Evolutionary conservation across 2,797 vertebrate genomes (phyloP), one percentile per base, ranked within the genome.

Genomic region (Pangasius larnaudii): DNA sequence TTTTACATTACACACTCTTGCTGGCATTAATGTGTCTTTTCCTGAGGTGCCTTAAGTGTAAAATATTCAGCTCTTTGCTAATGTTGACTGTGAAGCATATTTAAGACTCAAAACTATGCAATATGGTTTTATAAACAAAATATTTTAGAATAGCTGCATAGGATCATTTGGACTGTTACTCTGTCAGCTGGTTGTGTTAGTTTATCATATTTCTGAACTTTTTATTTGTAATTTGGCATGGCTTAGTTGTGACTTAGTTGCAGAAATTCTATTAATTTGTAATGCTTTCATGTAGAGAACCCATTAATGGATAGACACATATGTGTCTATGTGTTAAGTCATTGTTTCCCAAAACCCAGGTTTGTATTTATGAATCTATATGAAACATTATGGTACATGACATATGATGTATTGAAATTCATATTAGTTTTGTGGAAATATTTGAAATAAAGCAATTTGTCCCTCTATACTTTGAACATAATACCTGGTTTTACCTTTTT

Each of bases 281-380:
- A 16, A 82, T 79, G 27, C 49, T 85, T 84, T 80, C 49, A 61
- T 36, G 75, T 85, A 72, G 24, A 27, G 63, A 74, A 69, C 49
- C 46, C 27, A 51, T 36, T 71, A 78, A 27, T 53, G 79, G 22
- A 83, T 53, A 74, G 69, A 67, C 59, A n/a, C 72, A 56, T 71
- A n/a, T 61, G 9, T 86, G 53, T 53, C n/a, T 42, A 30, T 85
- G 49, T 85, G 30, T 85, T 85, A 42, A 59, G 51, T 53, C 30
- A 71, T 84, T 69, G 22, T 74, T 46, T 85, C 51, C 53, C 18
- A 39, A 42, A 85, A 72, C 36, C 51, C 7, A 74, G 84, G 13
- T 85, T 74, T 42, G 24, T 74, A 85, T 85, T 85, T 85, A 85
- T 90, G 36, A 71, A 72, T 89, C 89, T 86, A 24, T 87, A 89